A percentile compares a stretch with the other conserved stretches of the same genome.
Evolutionary conservation across 2,888 invertebrate genomes (phyloP).

Genomic region (Oxycera nigricornis): DNA sequence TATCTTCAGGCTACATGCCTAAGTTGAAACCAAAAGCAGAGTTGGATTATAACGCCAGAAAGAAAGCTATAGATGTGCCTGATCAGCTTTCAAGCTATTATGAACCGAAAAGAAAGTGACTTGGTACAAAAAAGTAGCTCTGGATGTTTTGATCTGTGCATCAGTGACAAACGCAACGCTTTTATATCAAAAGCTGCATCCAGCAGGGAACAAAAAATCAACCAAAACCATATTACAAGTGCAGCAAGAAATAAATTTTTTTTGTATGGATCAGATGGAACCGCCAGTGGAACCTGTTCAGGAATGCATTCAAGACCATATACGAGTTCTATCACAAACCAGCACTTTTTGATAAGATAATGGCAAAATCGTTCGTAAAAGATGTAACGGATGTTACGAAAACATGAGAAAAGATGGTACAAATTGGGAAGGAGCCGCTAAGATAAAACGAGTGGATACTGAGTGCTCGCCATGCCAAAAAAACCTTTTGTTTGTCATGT

Average conservation of each 20-base stretch:
- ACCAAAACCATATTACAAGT: background rate
- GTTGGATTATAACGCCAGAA: background rate
- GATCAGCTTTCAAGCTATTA: slow-evolving; percentile 1
- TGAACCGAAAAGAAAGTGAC: background rate
- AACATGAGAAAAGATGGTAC: too few species aligned
- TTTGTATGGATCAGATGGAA: slow-evolving; percentile 1
- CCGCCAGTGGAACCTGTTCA: background rate
- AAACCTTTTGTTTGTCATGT: too few species aligned
- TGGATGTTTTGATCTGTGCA: background rate
- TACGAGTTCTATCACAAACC: background rate
- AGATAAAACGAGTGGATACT: too few species aligned
- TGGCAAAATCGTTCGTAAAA: background rate
- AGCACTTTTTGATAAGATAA: background rate
- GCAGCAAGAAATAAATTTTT: background rate
- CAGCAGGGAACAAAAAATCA: background rate
- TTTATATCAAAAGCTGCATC: background rate
- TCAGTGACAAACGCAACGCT: background rate
- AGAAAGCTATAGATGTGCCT: background rate
- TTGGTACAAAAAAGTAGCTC: background rate
- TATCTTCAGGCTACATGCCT: background rate
- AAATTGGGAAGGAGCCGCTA: too few species aligned
- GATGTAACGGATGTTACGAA: too few species aligned
- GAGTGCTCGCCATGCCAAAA: too few species aligned
- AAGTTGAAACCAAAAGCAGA: background rate
- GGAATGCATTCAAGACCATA: background rate